Conservation (phyloP, 2,797 vertebrate genomes). For the Petrocephalus schoutedeni region DNA sequence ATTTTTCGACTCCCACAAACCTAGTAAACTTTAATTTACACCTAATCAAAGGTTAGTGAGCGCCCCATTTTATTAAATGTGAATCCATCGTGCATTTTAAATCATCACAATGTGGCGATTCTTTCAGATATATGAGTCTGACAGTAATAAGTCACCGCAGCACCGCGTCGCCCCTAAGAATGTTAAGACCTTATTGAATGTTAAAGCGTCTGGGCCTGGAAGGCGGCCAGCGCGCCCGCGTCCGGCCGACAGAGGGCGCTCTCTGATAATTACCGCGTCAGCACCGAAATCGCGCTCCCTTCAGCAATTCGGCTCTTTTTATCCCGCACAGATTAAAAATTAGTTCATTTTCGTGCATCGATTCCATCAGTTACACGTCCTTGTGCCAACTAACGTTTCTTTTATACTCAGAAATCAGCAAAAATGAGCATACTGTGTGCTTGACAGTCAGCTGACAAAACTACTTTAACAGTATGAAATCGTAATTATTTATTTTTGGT, state of each 20-base stretch:
- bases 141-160: not conserved
- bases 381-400: not conserved
- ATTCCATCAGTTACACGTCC: not conserved
- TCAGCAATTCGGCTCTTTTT: not conserved
- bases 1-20: too few species aligned
- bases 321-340: not conserved
- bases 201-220: not conserved
- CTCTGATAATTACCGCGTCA: conserved; percentile 43
- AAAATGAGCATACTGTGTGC: not conserved
- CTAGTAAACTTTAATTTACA: not conserved
- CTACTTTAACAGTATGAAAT: not conserved
- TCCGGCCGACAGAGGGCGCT: conserved; percentile 58
- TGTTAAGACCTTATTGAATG: not conserved
- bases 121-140: not conserved
- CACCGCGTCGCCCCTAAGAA: not conserved
- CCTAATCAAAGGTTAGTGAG: not conserved
- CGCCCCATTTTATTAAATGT: not conserved
- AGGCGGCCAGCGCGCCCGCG: not conserved
- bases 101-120: not conserved
- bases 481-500: not conserved
- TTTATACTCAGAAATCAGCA: not conserved
- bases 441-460: not conserved
- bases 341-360: not conserved
- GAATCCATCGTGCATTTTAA: not conserved
- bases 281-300: not conserved